A percentile compares a stretch with the other conserved stretches of the same genome.
Conservation (phyloP, 2,888 invertebrate species). For the Isoperla grammatica region DNA sequence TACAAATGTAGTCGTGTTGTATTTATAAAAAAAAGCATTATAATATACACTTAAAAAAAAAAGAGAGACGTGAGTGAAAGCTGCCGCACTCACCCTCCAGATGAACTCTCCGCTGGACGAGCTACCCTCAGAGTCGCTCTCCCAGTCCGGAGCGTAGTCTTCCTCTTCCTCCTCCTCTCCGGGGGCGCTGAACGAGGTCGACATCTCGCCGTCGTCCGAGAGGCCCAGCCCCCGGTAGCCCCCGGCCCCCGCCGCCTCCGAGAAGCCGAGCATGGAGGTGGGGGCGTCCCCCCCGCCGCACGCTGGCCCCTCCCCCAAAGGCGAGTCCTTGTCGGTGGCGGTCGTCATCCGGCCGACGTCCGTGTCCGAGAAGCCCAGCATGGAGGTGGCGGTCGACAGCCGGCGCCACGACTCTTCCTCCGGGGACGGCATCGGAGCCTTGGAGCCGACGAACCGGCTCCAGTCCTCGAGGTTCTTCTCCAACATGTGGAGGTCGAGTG, state of each 20-base stretch:
- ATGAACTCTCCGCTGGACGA: slow-evolving; percentile 74
- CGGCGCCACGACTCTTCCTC: slow-evolving; percentile 45
- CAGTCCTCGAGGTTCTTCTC: too few relatives aligned
- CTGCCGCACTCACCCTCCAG: slow-evolving; percentile 67
- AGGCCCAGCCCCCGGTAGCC: slow-evolving; percentile 42
- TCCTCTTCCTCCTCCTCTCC: slow-evolving; percentile 38
- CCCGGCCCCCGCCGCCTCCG: too few relatives aligned
- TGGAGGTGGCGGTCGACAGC: slow-evolving; percentile 41
- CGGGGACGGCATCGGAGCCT: slow-evolving; percentile 42
- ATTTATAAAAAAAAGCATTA: too few relatives aligned
- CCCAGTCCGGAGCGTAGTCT: slow-evolving; percentile 59
- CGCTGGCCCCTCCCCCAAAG: slow-evolving; percentile 40
- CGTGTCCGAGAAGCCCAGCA: slow-evolving; percentile 27
- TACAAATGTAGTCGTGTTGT: too few relatives aligned
- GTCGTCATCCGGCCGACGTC: too few relatives aligned
- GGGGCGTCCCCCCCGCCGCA: slow-evolving; percentile 47
- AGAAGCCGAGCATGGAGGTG: slow-evolving; percentile 38
- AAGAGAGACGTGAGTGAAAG: too few relatives aligned
- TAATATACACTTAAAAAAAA: too few relatives aligned
- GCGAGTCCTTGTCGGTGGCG: too few relatives aligned
- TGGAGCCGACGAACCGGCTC: too few relatives aligned
- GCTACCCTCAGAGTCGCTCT: slow-evolving; percentile 58
- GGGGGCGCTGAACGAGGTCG: slow-evolving; percentile 47
- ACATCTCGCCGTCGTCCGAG: neutral
- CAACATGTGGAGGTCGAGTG: too few relatives aligned